A percentile compares a stretch with the other conserved stretches of the same genome.
These are phyloP conservation scores for Esox niger DNA, from an alignment of 2,113 vertebrate genomes.

Conservation along the genomic window DNA sequence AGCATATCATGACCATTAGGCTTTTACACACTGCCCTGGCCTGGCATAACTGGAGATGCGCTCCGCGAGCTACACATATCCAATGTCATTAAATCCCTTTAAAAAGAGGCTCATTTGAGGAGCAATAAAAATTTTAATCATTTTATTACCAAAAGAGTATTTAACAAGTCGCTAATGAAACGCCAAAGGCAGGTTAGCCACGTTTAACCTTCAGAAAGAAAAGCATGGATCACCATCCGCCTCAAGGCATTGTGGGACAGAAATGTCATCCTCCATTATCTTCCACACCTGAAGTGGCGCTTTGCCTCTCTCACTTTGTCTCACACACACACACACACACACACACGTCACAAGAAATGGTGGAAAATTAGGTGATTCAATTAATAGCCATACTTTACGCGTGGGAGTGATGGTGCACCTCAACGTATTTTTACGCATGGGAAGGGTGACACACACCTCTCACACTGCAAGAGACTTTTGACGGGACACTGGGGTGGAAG, in stretches of 20 bases:
- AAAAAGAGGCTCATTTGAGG: conserved; percentile 98
- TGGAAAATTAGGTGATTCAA: conserved; percentile 96
- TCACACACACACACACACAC: conserved; percentile 9
- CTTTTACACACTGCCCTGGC: conserved; percentile 75
- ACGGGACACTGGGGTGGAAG: conserved; percentile 30
- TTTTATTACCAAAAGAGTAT: conserved; percentile 99
- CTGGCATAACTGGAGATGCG: conserved; percentile 80
- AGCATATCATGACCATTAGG: conserved; percentile 89
- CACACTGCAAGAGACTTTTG: conserved; percentile 43
- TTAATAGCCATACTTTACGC: conserved; percentile 95
- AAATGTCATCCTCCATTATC: conserved; percentile 98
- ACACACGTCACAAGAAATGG: conserved; percentile 62
- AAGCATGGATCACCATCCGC: conserved; percentile 98
- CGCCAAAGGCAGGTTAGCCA: conserved; percentile 99
- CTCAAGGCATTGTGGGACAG: conserved; percentile 92
- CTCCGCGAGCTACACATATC: conserved; percentile 83
- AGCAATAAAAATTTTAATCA: conserved; percentile 99
- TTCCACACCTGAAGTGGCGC: conserved; percentile 92
- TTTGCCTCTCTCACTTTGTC: conserved; percentile 81
- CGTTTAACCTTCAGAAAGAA: conserved; percentile 99
- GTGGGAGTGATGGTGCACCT: conserved; percentile 84
- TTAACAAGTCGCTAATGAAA: conserved; percentile 99
- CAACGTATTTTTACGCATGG: conserved; percentile 38
- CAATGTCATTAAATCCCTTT: conserved; percentile 95
- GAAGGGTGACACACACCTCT: conserved; percentile 11